Conservation (phyloP, 1,140 invertebrate genomes). For the Calosoma granatense region DNA sequence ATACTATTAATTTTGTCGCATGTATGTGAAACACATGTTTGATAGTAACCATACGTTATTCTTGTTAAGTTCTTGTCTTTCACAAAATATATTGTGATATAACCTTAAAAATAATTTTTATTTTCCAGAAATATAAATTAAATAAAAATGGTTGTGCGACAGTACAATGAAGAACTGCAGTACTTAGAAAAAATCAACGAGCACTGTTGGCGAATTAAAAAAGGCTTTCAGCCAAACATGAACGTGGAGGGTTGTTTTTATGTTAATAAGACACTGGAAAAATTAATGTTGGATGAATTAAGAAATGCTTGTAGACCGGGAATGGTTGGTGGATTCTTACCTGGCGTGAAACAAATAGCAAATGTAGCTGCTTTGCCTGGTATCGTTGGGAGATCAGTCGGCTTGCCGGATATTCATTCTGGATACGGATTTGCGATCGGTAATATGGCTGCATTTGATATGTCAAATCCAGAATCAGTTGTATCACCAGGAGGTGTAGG, state of each 20-base stretch:
- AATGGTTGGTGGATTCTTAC: slow-evolving; percentile 89
- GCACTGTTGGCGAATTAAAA: slow-evolving; percentile 90
- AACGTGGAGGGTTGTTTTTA: slow-evolving; percentile 99
- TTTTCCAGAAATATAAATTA: background rate
- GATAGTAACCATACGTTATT: no score
- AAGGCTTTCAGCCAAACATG: slow-evolving; percentile 99
- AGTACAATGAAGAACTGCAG: slow-evolving; percentile 89
- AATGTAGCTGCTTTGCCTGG: slow-evolving; percentile 98
- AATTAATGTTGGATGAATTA: slow-evolving; percentile 96
- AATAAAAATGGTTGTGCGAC: slow-evolving; percentile 82
- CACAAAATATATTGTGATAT: no score
- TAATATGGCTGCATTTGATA: slow-evolving; percentile 99
- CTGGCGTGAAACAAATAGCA: slow-evolving; percentile 98
- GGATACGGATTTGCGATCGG: slow-evolving; percentile 99
- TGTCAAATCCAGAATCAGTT: slow-evolving; percentile 82
- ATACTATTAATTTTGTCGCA: no score
- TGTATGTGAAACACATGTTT: no score
- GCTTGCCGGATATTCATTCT: slow-evolving; percentile 96
- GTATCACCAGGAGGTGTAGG: slow-evolving; percentile 98
- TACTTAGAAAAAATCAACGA: slow-evolving; percentile 85
- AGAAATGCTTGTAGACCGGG: slow-evolving; percentile 81
- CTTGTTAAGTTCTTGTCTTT: no score
- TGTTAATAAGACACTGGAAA: slow-evolving; percentile 87
- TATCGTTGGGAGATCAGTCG: slow-evolving; percentile 84
- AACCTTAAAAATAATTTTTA: no score